Base-by-base conservation (phyloP, 2,797 vertebrate species). In the Ctenopoma multispine region DNA sequence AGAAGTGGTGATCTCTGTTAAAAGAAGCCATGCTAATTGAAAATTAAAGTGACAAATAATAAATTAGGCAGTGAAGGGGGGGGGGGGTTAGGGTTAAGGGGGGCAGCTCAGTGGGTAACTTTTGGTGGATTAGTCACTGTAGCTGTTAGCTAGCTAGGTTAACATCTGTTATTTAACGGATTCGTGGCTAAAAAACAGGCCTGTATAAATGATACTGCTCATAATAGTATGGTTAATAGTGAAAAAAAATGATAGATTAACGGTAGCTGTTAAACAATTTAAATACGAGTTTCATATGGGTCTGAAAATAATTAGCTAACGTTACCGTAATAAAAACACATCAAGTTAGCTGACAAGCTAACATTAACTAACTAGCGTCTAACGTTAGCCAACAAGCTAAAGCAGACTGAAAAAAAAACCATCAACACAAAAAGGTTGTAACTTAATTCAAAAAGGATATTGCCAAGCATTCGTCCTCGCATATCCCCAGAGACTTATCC, bases 381-480 rank as follows among this genome's bases (percentile, higher is more conserved):
- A 88, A 65, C 41, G 68, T 83, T 88, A 88, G 86, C 80, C 27
- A 69, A 50, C 23, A 27, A 79, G 79, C 83, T 79, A 86, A 62
- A 63, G 18, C 57, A 54, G 59, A 59, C n/a, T 31, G 31, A n/a
- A 62, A 23, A 46, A 50, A 21, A 60, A 24, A 76, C 27, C 18
- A 63, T 1, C 7, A 18, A 51, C 2, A 20, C 0, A 36, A 77
- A 55, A 46, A 17, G 15, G 36, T 15, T 46, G 20, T 49, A 70
- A 71, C 55, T 77, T n/a, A 61, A 82, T 57, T 76, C 6, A 67
- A 87, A 81, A 94, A 95, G 94, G 95, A 95, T 95, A 95, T 94
- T 77, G 91, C 87, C 90, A 95, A 81, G 75, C 94, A 95, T 51
- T 88, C 87, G 55, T 93, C 91, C 46, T 75, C 68, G 77, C 75